Base-by-base conservation (phyloP, 2,888 invertebrate species). In the Polydrusus cervinus region DNA sequence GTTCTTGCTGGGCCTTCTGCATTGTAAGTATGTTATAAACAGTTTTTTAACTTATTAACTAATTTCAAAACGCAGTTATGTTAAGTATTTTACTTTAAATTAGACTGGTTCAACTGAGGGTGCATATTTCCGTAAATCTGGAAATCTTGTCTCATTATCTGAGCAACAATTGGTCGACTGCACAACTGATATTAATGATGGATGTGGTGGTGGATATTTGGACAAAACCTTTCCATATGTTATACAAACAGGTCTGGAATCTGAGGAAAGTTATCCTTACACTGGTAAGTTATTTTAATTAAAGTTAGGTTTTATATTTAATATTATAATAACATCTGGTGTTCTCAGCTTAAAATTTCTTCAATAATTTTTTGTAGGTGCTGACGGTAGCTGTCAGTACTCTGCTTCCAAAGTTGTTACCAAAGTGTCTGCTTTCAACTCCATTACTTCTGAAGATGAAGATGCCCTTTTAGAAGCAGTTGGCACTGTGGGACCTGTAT, bases 151-250 rank as follows among this genome's bases (percentile, higher is more conserved):
- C 6, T 70, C 77, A 10, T 57, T 81, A 13, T 79, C 79, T 30
- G 79, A 80, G 64, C 80, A 80, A 76, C 75, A 79, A 57, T 61
- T 81, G 57, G 61, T 80, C 14, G 81, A 81, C 65, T 81, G 81
- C 70, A 30, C 73, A 34, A 73, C 66, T 49, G 45, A 67, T 6
- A 25, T 68, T 9, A 78, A 78, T 34, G 0, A n/a, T 3, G 80
- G 80, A 16, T 80, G 80, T 18, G 16, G 57, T 20, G 81, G 80
- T 30, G 81, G 81, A 18, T 43, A 25, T 18, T 76, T 76, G 70
- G 62, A 76, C 1, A 25, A 45, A 3, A 78, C 79, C 9, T 78
- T 79, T 60, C 65, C 76, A 6, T 82, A 81, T 65, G 51, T 81
- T 16, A 34, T 74, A 30, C 40, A 78, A 30, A 43, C 78, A 18